Base-by-base conservation (phyloP, 2,888 invertebrate species). In the Lymantria dispar region DNA sequence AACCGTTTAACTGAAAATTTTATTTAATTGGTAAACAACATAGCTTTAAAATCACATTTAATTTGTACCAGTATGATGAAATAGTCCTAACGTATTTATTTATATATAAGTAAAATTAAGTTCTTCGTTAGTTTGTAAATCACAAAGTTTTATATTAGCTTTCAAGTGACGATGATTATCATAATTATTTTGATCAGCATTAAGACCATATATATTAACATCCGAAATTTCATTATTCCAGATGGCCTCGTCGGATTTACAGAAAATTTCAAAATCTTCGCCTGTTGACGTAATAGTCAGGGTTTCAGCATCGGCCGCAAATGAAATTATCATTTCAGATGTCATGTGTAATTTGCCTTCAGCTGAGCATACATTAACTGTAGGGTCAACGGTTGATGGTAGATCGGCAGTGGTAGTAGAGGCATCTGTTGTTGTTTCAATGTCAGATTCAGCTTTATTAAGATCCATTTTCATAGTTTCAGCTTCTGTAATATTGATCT, bases 171-270 rank as follows among this genome's bases (percentile, higher is more conserved):
- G 80, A 47, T 76, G 64, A 43, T 83, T 59, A 58, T 91, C 91
- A 45, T 75, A 93, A 63, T 91, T 90, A 53, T 91, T 91, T 8
- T 77, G 45, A 41, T 74, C 66, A 7, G 75, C 68, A 31, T 77
- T 68, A 7, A 92, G 72, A 7, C 91, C 91, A 48, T 83, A 92
- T 7, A 91, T 66, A 14, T 65, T 74, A 7, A 91, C 59, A 51
- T 79, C 71, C 38, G 54, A 60, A 0, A 91, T 63, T 1, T 42
- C 53, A 11, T 67, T 68, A 0, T 77, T 62, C 74, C 80, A 83
- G 14, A 64, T 43, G 14, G 72, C 64, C 47, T 56, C 41, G 9
- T 13, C 48, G 0, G 33, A 36, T 33, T 73, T 59, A 54, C 91
- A 90, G 3, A 85, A 55, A 1, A 70, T 42, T 11, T 53, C 56